Conservation (phyloP, 2,888 invertebrate genomes). For the Tridacna gigas region DNA sequence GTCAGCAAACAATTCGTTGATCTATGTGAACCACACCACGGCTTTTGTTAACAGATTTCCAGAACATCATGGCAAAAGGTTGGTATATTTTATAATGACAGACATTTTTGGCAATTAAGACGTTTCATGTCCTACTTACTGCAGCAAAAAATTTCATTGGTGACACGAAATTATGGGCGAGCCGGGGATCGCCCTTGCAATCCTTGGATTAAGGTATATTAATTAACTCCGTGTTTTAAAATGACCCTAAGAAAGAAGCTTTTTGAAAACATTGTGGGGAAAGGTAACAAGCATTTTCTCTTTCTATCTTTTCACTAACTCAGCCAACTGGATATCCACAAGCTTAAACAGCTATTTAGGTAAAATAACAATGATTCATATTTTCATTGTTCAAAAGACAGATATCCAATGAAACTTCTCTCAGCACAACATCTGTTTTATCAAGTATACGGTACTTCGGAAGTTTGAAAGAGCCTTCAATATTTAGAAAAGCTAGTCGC, state of each 20-base stretch:
- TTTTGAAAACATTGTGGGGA: background rate
- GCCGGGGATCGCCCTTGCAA: background rate
- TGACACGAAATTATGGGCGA: no score
- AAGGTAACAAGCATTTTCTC: background rate
- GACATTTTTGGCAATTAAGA: background rate
- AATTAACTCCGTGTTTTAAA: background rate
- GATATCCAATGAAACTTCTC: no score
- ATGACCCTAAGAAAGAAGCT: no score
- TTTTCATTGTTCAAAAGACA: no score
- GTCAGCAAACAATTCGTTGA: background rate
- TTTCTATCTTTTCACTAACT: background rate
- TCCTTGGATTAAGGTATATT: background rate
- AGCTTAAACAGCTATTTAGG: no score
- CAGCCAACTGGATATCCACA: no score
- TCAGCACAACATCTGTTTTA: no score
- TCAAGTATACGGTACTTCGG: no score
- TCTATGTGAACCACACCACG: background rate
- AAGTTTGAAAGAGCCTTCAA: background rate
- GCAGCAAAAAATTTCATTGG: no score
- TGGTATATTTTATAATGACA: background rate
- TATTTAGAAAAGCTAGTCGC: no score
- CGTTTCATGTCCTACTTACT: no score
- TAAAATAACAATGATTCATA: no score
- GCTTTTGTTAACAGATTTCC: background rate
- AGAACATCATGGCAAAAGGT: conserved; percentile 5